Conservation (phyloP, 2,113 vertebrate genomes). For the Eupsittula cactorum region DNA sequence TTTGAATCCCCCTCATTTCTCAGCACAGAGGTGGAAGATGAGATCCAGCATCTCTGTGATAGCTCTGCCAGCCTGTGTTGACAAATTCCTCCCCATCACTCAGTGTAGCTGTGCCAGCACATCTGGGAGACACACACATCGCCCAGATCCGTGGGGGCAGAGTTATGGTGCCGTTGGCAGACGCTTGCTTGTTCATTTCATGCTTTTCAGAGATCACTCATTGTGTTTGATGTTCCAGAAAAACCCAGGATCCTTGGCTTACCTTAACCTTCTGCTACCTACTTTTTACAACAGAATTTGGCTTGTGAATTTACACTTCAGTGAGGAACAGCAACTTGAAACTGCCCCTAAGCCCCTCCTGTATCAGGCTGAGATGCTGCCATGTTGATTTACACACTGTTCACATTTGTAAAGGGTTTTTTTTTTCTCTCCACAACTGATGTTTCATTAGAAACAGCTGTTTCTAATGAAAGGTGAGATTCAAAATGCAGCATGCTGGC, state of each 20-base stretch:
- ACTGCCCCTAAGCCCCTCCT: neutral
- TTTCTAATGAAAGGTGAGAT: neutral
- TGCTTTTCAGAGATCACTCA: constrained; percentile 8
- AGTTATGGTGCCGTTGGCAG: neutral
- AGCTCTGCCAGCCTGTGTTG: neutral
- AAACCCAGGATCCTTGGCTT: neutral
- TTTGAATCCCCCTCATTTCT: neutral
- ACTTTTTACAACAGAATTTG: neutral
- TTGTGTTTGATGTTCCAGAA: constrained; percentile 30
- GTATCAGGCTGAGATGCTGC: neutral
- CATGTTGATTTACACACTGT: neutral
- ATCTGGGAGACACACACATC: neutral
- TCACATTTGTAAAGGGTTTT: neutral
- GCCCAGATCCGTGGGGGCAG: neutral
- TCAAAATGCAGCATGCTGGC: neutral
- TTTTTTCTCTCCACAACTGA: neutral
- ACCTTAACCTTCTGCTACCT: neutral
- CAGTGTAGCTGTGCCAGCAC: neutral
- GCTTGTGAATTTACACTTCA: neutral
- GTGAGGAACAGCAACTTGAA: neutral
- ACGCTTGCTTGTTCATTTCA: neutral
- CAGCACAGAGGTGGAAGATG: neutral
- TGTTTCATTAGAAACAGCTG: neutral
- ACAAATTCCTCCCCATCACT: neutral
- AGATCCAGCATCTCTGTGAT: neutral